These are phyloP conservation scores for Thera obeliscata DNA, from an alignment of 2,888 invertebrate genomes.

Conservation along the genomic window DNA sequence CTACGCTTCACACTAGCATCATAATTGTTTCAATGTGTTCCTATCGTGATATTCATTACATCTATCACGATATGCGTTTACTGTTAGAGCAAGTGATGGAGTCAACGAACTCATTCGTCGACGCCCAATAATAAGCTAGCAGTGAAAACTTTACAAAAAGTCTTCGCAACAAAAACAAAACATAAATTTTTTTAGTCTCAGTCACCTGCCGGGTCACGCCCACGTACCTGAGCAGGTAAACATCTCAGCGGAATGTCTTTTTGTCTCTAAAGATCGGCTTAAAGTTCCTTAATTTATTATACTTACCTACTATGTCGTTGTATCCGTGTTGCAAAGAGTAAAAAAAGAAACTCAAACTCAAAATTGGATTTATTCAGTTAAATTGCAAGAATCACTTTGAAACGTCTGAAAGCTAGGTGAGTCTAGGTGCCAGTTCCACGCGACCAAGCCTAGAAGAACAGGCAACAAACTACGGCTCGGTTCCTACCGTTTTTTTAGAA, in stretches of 20 bases:
- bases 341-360: no score
- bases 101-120: conserved; percentile 27
- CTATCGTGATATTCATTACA: not conserved
- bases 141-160: conserved; percentile 7
- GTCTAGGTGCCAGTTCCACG: no score
- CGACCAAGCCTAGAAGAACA: no score
- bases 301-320: no score
- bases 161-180: conserved; percentile 7
- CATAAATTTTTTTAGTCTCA: not conserved
- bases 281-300: not conserved
- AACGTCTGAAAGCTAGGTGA: no score
- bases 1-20: no score
- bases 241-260: conserved; percentile 1
- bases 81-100: conserved; percentile 19
- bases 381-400: no score
- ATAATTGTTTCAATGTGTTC: not conserved
- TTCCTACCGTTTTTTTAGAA: no score
- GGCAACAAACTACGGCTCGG: no score
- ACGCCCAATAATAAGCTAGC: conserved; percentile 7
- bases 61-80: conserved; percentile 8
- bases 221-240: conserved; percentile 4
- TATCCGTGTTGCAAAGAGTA: no score
- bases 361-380: no score
- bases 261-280: not conserved
- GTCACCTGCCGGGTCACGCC: conserved; percentile 13